Evolutionary conservation across 1,140 invertebrate species (phyloP).

Genomic region (Propsilocerus akamusi): DNA sequence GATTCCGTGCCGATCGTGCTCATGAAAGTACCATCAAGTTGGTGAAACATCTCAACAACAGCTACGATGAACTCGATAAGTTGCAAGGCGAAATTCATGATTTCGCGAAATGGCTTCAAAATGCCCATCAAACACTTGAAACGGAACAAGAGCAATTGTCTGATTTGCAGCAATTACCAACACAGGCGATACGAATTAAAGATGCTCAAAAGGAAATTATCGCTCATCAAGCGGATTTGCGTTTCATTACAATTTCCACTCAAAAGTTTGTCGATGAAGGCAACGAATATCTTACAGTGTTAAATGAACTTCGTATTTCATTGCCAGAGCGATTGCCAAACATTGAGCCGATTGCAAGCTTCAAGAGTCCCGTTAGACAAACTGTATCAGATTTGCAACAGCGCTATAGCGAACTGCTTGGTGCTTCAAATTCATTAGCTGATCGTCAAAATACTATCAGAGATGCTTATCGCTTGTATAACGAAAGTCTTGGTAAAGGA

Average conservation of each 20-base stretch:
- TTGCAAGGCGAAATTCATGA: constrained; percentile 52
- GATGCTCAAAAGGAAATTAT: constrained; percentile 89
- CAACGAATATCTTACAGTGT: constrained; percentile 62
- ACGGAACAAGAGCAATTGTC: constrained; percentile 68
- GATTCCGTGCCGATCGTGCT: constrained; percentile 66
- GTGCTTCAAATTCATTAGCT: constrained; percentile 61
- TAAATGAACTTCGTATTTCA: constrained; percentile 71
- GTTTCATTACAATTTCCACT: constrained; percentile 86
- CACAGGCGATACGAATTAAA: constrained; percentile 52
- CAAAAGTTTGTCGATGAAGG: constrained; percentile 90
- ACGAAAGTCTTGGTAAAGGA: constrained; percentile 66
- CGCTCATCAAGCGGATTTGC: constrained; percentile 80
- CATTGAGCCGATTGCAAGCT: constrained; percentile 42
- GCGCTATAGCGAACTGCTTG: constrained; percentile 56
- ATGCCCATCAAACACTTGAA: constrained; percentile 56
- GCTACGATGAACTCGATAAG: constrained; percentile 74
- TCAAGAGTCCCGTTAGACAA: constrained; percentile 46
- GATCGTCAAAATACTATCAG: constrained; percentile 59
- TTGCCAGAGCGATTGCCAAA: constrained; percentile 61
- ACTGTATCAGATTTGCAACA: constrained; percentile 49
- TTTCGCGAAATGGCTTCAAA: constrained; percentile 71
- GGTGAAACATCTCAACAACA: constrained; percentile 51
- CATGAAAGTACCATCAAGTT: constrained; percentile 59
- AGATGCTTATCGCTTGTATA: constrained; percentile 63
- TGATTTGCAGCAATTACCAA: constrained; percentile 51